These are phyloP conservation scores for Drosophila nr. perissopoda DNA, from an alignment of 2,888 invertebrate species.

Conservation along the genomic window DNA sequence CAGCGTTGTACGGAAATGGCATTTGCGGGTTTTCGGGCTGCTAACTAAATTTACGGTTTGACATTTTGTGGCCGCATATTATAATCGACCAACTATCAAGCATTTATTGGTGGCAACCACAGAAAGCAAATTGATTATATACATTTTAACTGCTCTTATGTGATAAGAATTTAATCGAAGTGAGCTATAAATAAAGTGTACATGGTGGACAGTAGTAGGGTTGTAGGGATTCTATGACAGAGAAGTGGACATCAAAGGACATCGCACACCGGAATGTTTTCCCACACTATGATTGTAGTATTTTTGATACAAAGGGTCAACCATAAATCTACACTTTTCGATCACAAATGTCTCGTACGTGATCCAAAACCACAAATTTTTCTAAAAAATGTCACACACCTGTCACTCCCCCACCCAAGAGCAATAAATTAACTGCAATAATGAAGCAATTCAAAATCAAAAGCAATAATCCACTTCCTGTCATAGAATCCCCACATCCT, in stretches of 20 bases:
- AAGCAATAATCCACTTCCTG: not conserved
- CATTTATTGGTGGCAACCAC: conserved; percentile 18
- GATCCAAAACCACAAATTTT: not conserved
- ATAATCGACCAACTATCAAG: not conserved
- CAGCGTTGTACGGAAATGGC: conserved; percentile 3
- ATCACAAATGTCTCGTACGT: not conserved
- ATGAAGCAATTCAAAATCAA: not conserved
- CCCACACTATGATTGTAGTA: too few species aligned
- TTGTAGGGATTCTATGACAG: not conserved
- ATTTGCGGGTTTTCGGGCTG: conserved; percentile 15
- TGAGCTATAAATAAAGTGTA: not conserved
- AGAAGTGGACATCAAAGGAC: not conserved
- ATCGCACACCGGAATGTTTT: too few species aligned
- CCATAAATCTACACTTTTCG: not conserved
- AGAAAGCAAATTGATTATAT: conserved; percentile 34
- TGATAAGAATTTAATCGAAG: conserved; percentile 1
- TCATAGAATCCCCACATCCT: not conserved
- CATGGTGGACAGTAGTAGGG: not conserved
- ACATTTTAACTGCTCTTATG: conserved; percentile 4
- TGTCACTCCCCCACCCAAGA: not conserved
- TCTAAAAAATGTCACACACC: not conserved
- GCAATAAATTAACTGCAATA: not conserved
- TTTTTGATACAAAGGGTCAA: not conserved
- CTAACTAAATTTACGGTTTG: conserved; percentile 9
- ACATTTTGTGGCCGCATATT: conserved; percentile 12